A percentile compares a stretch with the other conserved stretches of the same genome.
Conservation (phyloP, 2,888 invertebrate species). For the Tinea pellionella region DNA sequence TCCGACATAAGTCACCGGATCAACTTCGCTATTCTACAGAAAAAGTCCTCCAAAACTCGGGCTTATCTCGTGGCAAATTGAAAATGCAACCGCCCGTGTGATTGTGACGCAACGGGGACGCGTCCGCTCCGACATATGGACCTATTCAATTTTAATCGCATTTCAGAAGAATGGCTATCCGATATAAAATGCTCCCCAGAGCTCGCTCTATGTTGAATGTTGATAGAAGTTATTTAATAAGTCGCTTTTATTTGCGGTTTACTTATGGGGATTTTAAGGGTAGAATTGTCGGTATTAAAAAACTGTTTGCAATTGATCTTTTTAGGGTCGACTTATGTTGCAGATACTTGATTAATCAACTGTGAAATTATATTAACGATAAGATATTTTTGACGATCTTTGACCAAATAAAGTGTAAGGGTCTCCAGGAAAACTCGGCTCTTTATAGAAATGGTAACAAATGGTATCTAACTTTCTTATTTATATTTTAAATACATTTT, state of each 20-base stretch:
- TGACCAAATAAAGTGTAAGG: no score
- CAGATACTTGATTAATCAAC: neutral
- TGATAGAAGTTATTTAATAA: slow-evolving; percentile 55
- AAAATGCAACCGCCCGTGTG: slow-evolving; percentile 65
- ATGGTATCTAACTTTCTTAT: neutral
- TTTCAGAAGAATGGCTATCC: slow-evolving; percentile 66
- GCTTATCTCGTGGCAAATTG: slow-evolving; percentile 69
- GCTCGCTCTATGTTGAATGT: slow-evolving; percentile 25
- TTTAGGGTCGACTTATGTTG: slow-evolving; percentile 29
- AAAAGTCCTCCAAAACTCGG: slow-evolving; percentile 62
- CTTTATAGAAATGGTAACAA: neutral
- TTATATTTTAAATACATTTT: neutral
- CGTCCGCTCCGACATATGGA: slow-evolving; percentile 60
- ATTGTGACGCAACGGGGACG: slow-evolving; percentile 60
- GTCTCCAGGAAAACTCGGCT: no score
- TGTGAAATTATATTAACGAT: neutral
- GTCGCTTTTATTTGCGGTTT: slow-evolving; percentile 63
- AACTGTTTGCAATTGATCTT: slow-evolving; percentile 61
- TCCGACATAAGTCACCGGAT: slow-evolving; percentile 61
- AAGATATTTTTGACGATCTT: neutral
- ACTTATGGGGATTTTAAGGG: slow-evolving; percentile 49
- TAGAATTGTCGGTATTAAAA: slow-evolving; percentile 45
- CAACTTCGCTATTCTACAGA: slow-evolving; percentile 62
- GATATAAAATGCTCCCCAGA: slow-evolving; percentile 52
- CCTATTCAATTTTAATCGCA: slow-evolving; percentile 69